Base-by-base conservation (phyloP, 2,888 invertebrate genomes). In the Augiades crinisus region DNA sequence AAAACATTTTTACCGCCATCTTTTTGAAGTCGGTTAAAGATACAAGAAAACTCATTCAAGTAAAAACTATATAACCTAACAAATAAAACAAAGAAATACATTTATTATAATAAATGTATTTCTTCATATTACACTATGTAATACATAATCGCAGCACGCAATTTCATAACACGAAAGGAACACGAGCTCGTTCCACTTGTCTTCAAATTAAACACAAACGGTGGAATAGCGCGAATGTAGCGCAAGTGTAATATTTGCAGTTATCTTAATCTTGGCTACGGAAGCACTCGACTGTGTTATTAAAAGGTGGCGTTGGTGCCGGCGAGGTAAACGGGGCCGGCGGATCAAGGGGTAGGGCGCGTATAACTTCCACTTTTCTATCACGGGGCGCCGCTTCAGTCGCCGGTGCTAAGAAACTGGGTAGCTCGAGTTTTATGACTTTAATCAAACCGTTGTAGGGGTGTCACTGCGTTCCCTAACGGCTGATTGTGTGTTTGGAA, bases 381-480 rank as follows among this genome's bases (percentile, higher is more conserved):
- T 70, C 70, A 62, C 60, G 56, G 61, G 61, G 65, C 52, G 59
- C 53, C 57, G 41, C 55, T 47, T 37, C 55, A 55, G 54, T 40
- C 59, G 54, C 43, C 51, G 54, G 56, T 55, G 53, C 49, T 47
- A 51, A 57, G 60, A 54, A 61, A 58, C 59, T 58, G 67, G 63
- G 68, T 75, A 72, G 75, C 72, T 72, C 61, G 67, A 79, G 72
- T 81, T 86, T 84, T 85, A 85, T 79, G 82, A 82, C 75, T 87
- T 87, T 86, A 87, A 87, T 87, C 84, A 87, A 86, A 86, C 78
- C 75, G 78, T 76, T 80, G 74, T 69, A 79, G 77, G 76, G 79
- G 77, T 78, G 81, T 78, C 78, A 80, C 75, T 74, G 73, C 68
- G 70, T 69, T 73, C 69, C 70, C 67, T 74, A 76, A 78, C 75